These are phyloP conservation scores for Dinocampus coccinellae DNA, from an alignment of 2,888 invertebrate genomes.

Conservation along the genomic window DNA sequence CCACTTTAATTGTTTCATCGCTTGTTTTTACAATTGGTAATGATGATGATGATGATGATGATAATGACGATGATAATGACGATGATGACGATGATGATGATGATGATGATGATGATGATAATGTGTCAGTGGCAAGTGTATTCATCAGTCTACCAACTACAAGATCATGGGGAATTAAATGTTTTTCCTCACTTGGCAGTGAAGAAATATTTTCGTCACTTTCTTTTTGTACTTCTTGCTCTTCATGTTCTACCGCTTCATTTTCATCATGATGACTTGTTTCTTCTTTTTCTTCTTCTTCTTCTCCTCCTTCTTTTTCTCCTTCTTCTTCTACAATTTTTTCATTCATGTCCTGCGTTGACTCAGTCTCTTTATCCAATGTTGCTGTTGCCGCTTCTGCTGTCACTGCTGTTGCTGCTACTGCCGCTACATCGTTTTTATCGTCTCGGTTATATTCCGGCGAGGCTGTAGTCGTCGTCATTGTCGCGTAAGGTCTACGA, in stretches of 20 bases:
- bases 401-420: conserved; percentile 27
- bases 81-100: conserved; percentile 53
- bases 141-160: conserved; percentile 57
- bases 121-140: conserved; percentile 54
- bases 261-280: neutral
- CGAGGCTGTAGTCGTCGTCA: conserved; percentile 54
- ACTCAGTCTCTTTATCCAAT: conserved; percentile 17
- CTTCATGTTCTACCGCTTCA: neutral
- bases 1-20: conserved; percentile 71
- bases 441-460: conserved; percentile 47
- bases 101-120: conserved; percentile 62
- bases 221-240: conserved; percentile 6
- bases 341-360: neutral
- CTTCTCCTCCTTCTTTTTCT: too few species aligned
- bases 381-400: conserved; percentile 15
- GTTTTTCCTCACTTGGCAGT: conserved; percentile 19
- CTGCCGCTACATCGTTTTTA: conserved; percentile 38
- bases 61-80: conserved; percentile 59
- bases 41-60: conserved; percentile 67
- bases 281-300: neutral
- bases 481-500: conserved; percentile 64
- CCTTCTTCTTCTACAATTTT: neutral
- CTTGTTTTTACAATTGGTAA: neutral
- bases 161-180: conserved; percentile 53
- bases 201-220: conserved; percentile 8